A percentile compares a stretch with the other conserved stretches of the same genome.
Evolutionary conservation across 1,140 invertebrate genomes (phyloP).

Genomic region (Drosophila quadrilineata): DNA sequence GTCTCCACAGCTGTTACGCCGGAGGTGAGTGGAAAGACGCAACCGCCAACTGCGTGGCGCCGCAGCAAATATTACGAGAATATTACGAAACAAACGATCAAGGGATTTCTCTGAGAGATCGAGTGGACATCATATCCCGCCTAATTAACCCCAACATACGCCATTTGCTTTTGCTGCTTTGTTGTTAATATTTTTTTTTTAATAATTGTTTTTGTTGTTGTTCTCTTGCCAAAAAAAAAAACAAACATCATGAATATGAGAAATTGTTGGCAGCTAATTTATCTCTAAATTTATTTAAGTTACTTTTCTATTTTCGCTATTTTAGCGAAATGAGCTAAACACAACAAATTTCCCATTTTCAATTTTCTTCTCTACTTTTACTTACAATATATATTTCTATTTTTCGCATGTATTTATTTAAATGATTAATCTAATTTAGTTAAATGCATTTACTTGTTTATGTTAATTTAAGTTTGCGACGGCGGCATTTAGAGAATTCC

Average conservation of each 20-base stretch:
- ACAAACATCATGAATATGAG: too few relatives aligned
- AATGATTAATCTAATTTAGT: slow-evolving; percentile 40
- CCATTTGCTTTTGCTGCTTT: slow-evolving; percentile 53
- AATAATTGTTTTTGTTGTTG: too few relatives aligned
- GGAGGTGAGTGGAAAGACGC: slow-evolving; percentile 66
- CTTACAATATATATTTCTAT: too few relatives aligned
- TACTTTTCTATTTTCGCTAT: slow-evolving; percentile 39
- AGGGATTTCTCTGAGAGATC: slow-evolving; percentile 80
- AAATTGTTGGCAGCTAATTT: slow-evolving; percentile 57
- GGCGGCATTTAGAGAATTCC: slow-evolving; percentile 67
- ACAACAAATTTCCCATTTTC: neutral
- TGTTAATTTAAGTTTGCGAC: slow-evolving; percentile 14
- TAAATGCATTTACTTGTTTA: slow-evolving; percentile 18
- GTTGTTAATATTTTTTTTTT: slow-evolving; percentile 16
- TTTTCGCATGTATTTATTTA: slow-evolving; percentile 48
- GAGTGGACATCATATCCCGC: slow-evolving; percentile 23
- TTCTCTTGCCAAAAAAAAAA: slow-evolving; percentile 70
- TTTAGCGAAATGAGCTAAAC: slow-evolving; percentile 52
- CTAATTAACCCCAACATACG: slow-evolving; percentile 62
- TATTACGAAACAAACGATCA: slow-evolving; percentile 82
- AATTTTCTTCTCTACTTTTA: slow-evolving; percentile 19
- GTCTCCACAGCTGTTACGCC: slow-evolving; percentile 59
- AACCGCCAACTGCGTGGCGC: slow-evolving; percentile 66
- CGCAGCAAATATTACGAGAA: slow-evolving; percentile 81
- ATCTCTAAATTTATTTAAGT: slow-evolving; percentile 26